phyloP scores from a whole-genome alignment of 2,888 invertebrate species.

The Cerastis rubricosa region DNA sequence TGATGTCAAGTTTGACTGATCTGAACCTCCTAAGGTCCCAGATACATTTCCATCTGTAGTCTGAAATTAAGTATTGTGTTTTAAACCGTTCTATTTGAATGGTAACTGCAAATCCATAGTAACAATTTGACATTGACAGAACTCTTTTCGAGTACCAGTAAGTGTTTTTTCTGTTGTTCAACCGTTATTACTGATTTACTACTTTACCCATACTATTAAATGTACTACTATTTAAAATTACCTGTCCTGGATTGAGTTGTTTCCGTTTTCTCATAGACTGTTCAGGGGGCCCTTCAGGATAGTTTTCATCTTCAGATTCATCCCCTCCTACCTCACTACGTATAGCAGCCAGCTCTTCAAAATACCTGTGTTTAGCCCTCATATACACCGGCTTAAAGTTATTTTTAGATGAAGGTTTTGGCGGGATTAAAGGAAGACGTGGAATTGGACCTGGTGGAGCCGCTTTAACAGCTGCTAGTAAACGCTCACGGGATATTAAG shows the following conservation, averaged over 20 bases:
- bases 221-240: slow-evolving; percentile 31
- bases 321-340: slow-evolving; percentile 93
- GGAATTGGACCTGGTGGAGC: slow-evolving; percentile 92
- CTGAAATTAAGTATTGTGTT: slow-evolving; percentile 72
- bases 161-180: neutral
- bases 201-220: neutral
- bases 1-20: slow-evolving; percentile 82
- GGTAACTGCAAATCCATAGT: neutral
- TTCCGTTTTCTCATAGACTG: slow-evolving; percentile 91
- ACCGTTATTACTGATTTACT: neutral
- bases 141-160: neutral
- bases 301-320: slow-evolving; percentile 95
- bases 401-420: slow-evolving; percentile 81
- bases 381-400: slow-evolving; percentile 89
- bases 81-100: neutral
- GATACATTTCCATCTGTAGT: slow-evolving; percentile 81
- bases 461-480: slow-evolving; percentile 92
- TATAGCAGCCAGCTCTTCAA: slow-evolving; percentile 93
- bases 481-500: slow-evolving; percentile 93
- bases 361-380: slow-evolving; percentile 90
- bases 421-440: slow-evolving; percentile 82
- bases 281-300: slow-evolving; percentile 93
- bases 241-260: slow-evolving; percentile 67
- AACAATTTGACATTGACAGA: neutral
- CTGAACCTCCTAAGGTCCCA: slow-evolving; percentile 82